Conservation (phyloP, 2,888 invertebrate species). For the Drosophila dives region DNA sequence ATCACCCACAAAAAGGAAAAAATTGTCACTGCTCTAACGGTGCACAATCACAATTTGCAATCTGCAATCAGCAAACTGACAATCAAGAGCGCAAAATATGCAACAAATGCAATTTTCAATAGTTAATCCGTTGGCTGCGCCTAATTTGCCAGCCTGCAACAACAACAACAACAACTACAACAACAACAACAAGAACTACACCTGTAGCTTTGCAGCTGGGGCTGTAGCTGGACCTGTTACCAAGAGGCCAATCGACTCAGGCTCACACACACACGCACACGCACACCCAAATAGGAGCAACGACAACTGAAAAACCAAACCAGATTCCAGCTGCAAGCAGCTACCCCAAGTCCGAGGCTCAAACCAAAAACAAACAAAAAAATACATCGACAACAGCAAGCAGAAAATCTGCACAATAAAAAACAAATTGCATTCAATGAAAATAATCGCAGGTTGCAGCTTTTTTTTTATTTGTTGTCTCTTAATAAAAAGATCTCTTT, state of each 20-base stretch:
- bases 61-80: slow-evolving; percentile 50
- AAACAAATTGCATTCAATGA: slow-evolving; percentile 61
- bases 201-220: slow-evolving; percentile 45
- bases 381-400: slow-evolving; percentile 17
- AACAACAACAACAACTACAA: slow-evolving; percentile 15
- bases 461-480: not conserved
- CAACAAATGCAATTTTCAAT: slow-evolving; percentile 57
- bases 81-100: slow-evolving; percentile 54
- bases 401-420: slow-evolving; percentile 63
- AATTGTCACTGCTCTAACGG: slow-evolving; percentile 26
- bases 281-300: slow-evolving; percentile 47
- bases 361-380: slow-evolving; percentile 13
- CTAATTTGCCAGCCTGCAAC: slow-evolving; percentile 50
- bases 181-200: slow-evolving; percentile 43
- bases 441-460: slow-evolving; percentile 26
- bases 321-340: slow-evolving; percentile 69
- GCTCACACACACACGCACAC: slow-evolving; percentile 21
- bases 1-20: slow-evolving; percentile 21
- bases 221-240: slow-evolving; percentile 52
- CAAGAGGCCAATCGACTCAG: slow-evolving; percentile 63
- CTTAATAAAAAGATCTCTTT: not conserved
- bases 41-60: slow-evolving; percentile 30
- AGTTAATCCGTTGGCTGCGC: slow-evolving; percentile 56
- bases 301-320: slow-evolving; percentile 58
- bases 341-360: slow-evolving; percentile 20